Base-by-base conservation (phyloP, 2,888 invertebrate genomes). In the Drosophila pseudotakahashii region DNA sequence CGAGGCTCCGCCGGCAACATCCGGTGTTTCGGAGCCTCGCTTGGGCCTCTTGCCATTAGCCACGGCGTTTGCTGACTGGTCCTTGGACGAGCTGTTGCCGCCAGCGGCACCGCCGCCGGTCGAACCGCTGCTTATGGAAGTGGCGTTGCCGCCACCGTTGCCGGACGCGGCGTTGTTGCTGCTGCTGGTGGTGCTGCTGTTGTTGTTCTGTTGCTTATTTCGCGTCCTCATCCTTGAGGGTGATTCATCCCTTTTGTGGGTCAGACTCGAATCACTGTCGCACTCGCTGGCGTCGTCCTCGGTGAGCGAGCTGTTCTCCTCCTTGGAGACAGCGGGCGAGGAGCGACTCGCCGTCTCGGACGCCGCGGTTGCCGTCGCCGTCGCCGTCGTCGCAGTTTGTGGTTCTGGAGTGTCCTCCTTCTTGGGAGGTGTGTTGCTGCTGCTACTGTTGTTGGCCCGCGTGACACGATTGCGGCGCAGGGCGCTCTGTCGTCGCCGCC, bases 231-330 rank as follows among this genome's bases (percentile, higher is more conserved):
- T 97, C 92, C 97, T 95, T 91, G 96, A 97, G 57, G 97, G 97
- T 90, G 96, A 96, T 89, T 95, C 95, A 91, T 97, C 97, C 86
- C 92, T 92, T 91, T 92, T 92, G 87, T 92, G 96, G 81, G 97
- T 95, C 89, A 97, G 97, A 90, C 98, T 94, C 66, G 97, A 98
- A 93, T 98, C 98, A 92, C 98, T 98, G 92, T 98, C 98, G 92
- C 98, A 98, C 91, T 98, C 98, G 77, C 98, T 98, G 93, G 97
- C 97, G 91, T 98, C 97, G 93, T 96, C 96, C 92, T 96, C 96
- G 58, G 96, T 96, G 71, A 96, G 96, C 68, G 96, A 96, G 92
- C 95, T 95, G 89, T 95, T 95, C 91, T 95, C 95, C 73, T 95
- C 95, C 91, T 95, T 95, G 66, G 94, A 94, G 91, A 94, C 95